Base-by-base conservation (phyloP, 2,797 vertebrate species). In the Alca torda region DNA sequence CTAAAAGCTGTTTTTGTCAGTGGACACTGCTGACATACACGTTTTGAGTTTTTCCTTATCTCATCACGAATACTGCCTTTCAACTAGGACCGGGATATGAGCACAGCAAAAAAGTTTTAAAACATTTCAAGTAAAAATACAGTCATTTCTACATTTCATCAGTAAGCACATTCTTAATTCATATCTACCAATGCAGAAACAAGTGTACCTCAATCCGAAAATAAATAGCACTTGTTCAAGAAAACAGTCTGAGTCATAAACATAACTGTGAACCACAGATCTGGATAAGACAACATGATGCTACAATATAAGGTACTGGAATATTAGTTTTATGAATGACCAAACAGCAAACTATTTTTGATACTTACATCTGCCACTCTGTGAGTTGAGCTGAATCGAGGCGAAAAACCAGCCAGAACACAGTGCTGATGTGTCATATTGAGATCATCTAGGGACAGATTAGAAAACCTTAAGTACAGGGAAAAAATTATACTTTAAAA, bases 331-430 rank as follows among this genome's bases (percentile, higher is more conserved):
- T 33, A 67, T 0, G 0, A 68, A 80, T 35, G 41, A 77, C 7
- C 37, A 83, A 64, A 51, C 1, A 79, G 21, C 30, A 75, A 87
- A 87, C 63, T 10, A 19, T 16, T 91, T 94, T 89, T 91, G 87
- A 64, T 93, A 96, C 98, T 98, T 98, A 99, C 99, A 98, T 99
- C 99, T 57, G 98, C 99, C 85, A 99, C 99, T 98, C 99, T 98
- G 97, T 99, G 99, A 19, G 99, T 99, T 39, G 99, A 99, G 98
- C 99, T 99, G 98, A 99, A 99, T 37, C 99, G 98, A 86, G 99
- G 98, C 2, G 98, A 96, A 41, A 98, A 98, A 86, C 99, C 99
- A 83, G 99, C 99, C 70, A 99, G 98, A 88, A 99, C 99, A 93
- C 99, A 99, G 96, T 99, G 99, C 90, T 99, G 99, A 97, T 99